These are phyloP conservation scores for Pachliopta kotzebuea DNA, from an alignment of 2,888 invertebrate species.

Conservation along the genomic window DNA sequence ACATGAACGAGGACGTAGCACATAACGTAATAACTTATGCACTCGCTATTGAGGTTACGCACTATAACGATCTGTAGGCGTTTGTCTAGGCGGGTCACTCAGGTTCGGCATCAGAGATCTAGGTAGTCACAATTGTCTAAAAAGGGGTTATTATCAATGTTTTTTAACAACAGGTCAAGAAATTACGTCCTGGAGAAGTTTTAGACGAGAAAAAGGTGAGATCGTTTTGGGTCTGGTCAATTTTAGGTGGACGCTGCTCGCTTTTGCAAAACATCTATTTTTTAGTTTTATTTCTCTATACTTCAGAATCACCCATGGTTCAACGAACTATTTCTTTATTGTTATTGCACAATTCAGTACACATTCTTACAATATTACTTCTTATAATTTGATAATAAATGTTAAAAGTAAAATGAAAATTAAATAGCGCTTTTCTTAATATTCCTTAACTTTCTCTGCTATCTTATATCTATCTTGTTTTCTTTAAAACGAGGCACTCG, in stretches of 20 bases:
- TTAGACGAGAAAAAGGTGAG: constrained; percentile 96
- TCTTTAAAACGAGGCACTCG: constrained; percentile 38
- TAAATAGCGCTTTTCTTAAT: constrained; percentile 9
- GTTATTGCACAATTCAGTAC: constrained; percentile 30
- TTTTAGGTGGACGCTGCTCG: constrained; percentile 77
- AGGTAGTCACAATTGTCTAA: constrained; percentile 53
- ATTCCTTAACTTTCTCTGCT: constrained; percentile 12
- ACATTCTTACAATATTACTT: constrained; percentile 27
- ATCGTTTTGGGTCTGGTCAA: constrained; percentile 74
- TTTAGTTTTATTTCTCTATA: constrained; percentile 44
- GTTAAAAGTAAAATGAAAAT: constrained; percentile 27
- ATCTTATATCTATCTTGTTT: constrained; percentile 26
- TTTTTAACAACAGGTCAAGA: constrained; percentile 86
- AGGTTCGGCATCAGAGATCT: constrained; percentile 76
- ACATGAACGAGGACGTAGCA: constrained; percentile 59
- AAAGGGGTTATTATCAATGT: constrained; percentile 67
- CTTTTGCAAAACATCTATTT: constrained; percentile 75
- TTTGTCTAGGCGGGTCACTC: constrained; percentile 51
- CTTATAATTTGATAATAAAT: constrained; percentile 18
- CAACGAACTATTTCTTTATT: constrained; percentile 40
- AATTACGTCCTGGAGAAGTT: constrained; percentile 96
- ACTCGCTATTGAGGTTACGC: constrained; percentile 65
- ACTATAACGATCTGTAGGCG: constrained; percentile 55
- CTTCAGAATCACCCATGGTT: constrained; percentile 46
- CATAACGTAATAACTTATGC: constrained; percentile 72